Conservation (phyloP, 1,140 invertebrate species). For the Diorhabda elongata region DNA sequence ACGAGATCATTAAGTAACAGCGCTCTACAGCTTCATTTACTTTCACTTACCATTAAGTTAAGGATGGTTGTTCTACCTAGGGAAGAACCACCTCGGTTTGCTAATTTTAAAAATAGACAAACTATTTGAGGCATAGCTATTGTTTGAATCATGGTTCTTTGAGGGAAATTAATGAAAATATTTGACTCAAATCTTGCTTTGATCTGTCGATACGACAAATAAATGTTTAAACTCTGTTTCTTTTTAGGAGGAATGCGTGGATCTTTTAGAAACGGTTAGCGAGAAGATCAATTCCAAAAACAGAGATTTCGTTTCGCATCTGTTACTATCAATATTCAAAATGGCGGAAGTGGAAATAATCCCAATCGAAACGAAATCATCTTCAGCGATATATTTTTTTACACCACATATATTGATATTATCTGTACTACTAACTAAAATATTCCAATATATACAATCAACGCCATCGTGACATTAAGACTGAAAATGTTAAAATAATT, state of each 20-base stretch:
- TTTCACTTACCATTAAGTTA: too few relatives aligned
- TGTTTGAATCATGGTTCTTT: too few relatives aligned
- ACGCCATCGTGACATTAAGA: slow-evolving; percentile 43
- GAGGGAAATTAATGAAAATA: too few relatives aligned
- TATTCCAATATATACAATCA: slow-evolving; percentile 23
- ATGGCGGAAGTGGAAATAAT: slow-evolving; percentile 85
- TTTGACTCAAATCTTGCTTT: too few relatives aligned
- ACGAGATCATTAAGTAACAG: too few relatives aligned
- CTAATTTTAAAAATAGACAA: too few relatives aligned
- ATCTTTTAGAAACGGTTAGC: slow-evolving; percentile 72
- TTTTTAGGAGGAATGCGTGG: slow-evolving; percentile 77
- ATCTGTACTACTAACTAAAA: slow-evolving; percentile 24
- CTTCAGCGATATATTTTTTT: slow-evolving; percentile 21
- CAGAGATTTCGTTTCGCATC: slow-evolving; percentile 77
- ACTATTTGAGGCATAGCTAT: too few relatives aligned
- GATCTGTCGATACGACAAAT: too few relatives aligned
- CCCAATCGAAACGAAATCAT: slow-evolving; percentile 41
- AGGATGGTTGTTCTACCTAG: too few relatives aligned
- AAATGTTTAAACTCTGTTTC: slow-evolving; percentile 16
- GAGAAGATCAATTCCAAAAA: slow-evolving; percentile 79
- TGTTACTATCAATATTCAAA: slow-evolving; percentile 83
- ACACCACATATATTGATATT: slow-evolving; percentile 26
- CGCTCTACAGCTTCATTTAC: too few relatives aligned
- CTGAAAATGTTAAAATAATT: slow-evolving; percentile 26
- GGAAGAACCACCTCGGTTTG: too few relatives aligned